A percentile compares a stretch with the other conserved stretches of the same genome.
Evolutionary conservation across 2,888 invertebrate genomes (phyloP).

Genomic region (Drepanosiphum platanoidis): DNA sequence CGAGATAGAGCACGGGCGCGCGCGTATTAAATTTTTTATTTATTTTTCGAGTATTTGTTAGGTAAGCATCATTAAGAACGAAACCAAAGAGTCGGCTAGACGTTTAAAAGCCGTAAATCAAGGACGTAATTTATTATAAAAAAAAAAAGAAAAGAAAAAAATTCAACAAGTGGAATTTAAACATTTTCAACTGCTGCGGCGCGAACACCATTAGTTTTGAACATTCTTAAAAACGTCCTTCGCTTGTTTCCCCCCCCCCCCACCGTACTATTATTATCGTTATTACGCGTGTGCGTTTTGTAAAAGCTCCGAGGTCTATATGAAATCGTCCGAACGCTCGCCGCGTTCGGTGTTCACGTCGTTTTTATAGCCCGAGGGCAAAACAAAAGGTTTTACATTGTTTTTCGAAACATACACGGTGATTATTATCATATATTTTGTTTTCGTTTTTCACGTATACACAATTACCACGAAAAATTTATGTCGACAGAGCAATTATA

Average conservation of each 20-base stretch:
- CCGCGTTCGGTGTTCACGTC: neutral
- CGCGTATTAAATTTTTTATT: neutral
- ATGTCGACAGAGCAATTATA: neutral
- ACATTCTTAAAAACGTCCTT: neutral
- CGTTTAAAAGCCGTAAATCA: neutral
- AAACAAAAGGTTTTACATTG: neutral
- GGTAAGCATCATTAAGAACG: slow-evolving; percentile 22
- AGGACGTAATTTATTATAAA: neutral
- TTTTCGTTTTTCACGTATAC: neutral
- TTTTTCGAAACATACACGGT: neutral
- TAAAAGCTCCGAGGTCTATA: neutral
- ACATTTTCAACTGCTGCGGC: slow-evolving; percentile 6
- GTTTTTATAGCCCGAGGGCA: neutral
- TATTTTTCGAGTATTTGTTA: neutral
- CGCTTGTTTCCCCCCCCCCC: neutral
- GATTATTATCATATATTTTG: no score
- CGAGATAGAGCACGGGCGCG: neutral
- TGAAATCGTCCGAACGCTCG: neutral
- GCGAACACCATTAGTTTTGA: neutral
- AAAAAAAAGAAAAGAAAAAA: no score
- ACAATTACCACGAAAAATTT: neutral
- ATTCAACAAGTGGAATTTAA: neutral
- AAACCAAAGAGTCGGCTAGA: neutral
- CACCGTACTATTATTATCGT: neutral
- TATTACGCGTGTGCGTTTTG: neutral